Conservation (phyloP, 2,888 invertebrate genomes). For the Abrostola triplasia region DNA sequence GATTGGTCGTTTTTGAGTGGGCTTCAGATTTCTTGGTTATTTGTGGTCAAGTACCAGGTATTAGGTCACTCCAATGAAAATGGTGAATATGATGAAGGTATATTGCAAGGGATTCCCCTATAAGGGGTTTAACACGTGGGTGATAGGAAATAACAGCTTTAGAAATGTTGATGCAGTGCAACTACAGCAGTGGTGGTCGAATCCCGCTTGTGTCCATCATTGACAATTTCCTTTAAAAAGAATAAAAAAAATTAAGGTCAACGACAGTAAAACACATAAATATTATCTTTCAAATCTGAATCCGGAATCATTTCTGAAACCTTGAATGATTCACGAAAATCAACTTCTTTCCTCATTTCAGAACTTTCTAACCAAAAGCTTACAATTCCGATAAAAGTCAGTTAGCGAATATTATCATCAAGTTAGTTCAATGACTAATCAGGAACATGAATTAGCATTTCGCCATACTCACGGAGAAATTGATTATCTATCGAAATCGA, state of each 20-base stretch:
- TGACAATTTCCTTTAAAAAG: too few relatives aligned
- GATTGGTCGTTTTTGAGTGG: constrained; percentile 30
- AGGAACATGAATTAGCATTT: not conserved
- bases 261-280: too few relatives aligned
- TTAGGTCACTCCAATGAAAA: not conserved
- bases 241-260: too few relatives aligned
- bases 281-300: too few relatives aligned
- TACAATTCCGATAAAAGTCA: not conserved
- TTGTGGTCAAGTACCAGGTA: constrained; percentile 24
- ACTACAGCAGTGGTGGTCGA: too few relatives aligned
- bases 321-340: too few relatives aligned
- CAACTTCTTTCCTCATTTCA: not conserved
- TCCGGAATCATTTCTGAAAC: too few relatives aligned
- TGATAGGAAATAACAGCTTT: too few relatives aligned
- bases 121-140: too few relatives aligned
- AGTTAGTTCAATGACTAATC: not conserved
- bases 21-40: constrained; percentile 12
- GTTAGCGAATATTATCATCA: not conserved
- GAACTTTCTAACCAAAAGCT: not conserved
- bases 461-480: constrained; percentile 3
- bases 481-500: constrained; percentile 1
- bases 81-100: not conserved
- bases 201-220: too few relatives aligned
- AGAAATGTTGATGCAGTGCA: too few relatives aligned
- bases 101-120: not conserved